phyloP scores from a whole-genome alignment of 1,140 invertebrate species.

The Hermetia illucens region DNA sequence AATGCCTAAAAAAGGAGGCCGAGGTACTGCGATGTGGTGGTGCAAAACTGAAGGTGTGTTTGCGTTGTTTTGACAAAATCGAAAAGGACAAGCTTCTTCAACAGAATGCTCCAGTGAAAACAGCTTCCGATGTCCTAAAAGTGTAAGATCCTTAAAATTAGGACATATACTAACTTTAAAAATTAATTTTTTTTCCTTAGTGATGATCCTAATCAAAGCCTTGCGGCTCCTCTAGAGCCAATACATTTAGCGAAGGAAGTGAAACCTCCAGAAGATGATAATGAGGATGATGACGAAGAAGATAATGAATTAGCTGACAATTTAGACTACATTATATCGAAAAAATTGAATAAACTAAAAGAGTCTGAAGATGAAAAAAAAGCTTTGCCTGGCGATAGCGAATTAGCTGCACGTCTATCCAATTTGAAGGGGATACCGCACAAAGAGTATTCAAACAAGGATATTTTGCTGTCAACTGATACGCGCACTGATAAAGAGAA shows the following conservation, averaged over 20 bases:
- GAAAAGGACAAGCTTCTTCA: not conserved
- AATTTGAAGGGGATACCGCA: constrained; percentile 37
- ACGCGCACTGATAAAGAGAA: constrained; percentile 43
- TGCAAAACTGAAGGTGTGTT: constrained; percentile 21
- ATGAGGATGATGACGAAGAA: too few relatives aligned
- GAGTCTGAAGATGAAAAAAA: constrained; percentile 24
- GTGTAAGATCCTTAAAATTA: constrained; percentile 2
- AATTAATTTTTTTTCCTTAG: constrained; percentile 3
- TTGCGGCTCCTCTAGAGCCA: not conserved
- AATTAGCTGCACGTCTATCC: constrained; percentile 37
- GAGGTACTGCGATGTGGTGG: constrained; percentile 26
- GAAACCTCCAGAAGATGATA: too few relatives aligned
- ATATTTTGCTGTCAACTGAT: constrained; percentile 27
- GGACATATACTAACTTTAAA: constrained; percentile 6
- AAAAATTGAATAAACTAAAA: constrained; percentile 44
- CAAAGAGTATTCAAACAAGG: constrained; percentile 21
- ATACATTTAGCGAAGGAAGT: too few relatives aligned
- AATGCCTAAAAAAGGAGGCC: constrained; percentile 40
- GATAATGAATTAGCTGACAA: constrained; percentile 18
- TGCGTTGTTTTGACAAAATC: constrained; percentile 21
- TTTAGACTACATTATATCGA: constrained; percentile 33
- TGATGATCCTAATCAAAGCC: constrained; percentile 8
- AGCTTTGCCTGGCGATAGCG: constrained; percentile 28
- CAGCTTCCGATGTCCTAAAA: not conserved
- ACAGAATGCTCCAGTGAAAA: constrained; percentile 2